Percentiles rank a stretch among this genome's conserved stretches.
Evolutionary conservation across 2,113 vertebrate species (phyloP).

Genomic region (Hypanus sabinus): DNA sequence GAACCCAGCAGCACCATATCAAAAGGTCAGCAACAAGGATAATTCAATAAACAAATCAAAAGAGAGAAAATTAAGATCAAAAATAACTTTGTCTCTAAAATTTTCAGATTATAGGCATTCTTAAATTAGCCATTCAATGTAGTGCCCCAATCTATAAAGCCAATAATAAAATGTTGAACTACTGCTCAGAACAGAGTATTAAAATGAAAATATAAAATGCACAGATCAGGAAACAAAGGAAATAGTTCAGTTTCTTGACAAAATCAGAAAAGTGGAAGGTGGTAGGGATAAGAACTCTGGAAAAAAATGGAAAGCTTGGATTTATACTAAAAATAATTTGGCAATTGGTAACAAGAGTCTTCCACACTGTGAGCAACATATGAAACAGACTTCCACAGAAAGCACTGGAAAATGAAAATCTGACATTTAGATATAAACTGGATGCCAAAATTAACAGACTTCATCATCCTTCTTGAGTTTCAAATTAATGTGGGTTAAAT

Average conservation of each 20-base stretch:
- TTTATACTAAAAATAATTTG: not conserved
- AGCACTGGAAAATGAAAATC: not conserved
- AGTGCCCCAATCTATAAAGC: not conserved
- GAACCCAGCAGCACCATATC: not conserved
- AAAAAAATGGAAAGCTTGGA: not conserved
- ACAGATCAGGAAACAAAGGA: not conserved
- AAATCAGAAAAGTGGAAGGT: not conserved
- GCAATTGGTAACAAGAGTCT: no score
- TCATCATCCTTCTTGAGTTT: not conserved
- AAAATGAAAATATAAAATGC: not conserved
- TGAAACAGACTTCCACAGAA: not conserved
- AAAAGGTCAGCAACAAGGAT: not conserved
- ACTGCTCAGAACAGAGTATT: not conserved
- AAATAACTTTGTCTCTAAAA: not conserved
- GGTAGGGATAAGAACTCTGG: not conserved
- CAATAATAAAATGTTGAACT: not conserved
- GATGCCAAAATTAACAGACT: not conserved
- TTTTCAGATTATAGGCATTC: not conserved
- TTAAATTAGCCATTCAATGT: not conserved
- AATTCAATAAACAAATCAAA: not conserved
- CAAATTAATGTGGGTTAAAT: not conserved
- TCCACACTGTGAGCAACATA: not conserved
- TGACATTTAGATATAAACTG: not conserved
- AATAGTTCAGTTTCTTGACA: not conserved
- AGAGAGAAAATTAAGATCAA: not conserved